These are phyloP conservation scores for Therioaphis trifolii DNA, from an alignment of 2,888 invertebrate genomes.

Conservation along the genomic window DNA sequence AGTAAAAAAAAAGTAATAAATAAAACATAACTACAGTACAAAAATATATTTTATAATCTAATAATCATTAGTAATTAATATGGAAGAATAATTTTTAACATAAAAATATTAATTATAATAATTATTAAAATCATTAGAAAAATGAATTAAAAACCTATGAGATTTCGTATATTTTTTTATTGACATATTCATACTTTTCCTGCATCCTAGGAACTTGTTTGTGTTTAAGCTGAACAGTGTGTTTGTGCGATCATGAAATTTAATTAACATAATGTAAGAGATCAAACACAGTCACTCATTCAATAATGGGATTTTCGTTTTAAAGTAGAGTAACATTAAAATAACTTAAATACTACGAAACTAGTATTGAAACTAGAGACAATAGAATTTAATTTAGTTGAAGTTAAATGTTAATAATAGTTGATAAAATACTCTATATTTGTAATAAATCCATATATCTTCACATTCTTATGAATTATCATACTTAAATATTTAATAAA, in stretches of 20 bases:
- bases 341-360: constrained; percentile 22
- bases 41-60: constrained; percentile 52
- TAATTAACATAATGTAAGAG: constrained; percentile 19
- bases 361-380: constrained; percentile 2
- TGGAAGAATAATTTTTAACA: constrained; percentile 47
- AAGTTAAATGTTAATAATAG: constrained; percentile 15
- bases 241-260: constrained; percentile 38
- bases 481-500: background rate
- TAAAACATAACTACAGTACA: constrained; percentile 48
- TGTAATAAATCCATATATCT: constrained; percentile 15
- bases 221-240: background rate
- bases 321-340: background rate
- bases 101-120: background rate
- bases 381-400: constrained; percentile 34
- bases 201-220: constrained; percentile 37
- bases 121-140: constrained; percentile 21
- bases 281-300: constrained; percentile 38
- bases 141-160: background rate
- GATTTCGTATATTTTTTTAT: background rate
- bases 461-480: background rate
- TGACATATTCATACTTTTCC: background rate
- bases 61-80: constrained; percentile 48
- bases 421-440: background rate
- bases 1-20: constrained; percentile 49
- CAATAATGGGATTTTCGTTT: background rate